Evolutionary conservation across 2,888 invertebrate genomes (phyloP), one percentile per base, ranked within the genome.

Genomic region (Chesias legatella): DNA sequence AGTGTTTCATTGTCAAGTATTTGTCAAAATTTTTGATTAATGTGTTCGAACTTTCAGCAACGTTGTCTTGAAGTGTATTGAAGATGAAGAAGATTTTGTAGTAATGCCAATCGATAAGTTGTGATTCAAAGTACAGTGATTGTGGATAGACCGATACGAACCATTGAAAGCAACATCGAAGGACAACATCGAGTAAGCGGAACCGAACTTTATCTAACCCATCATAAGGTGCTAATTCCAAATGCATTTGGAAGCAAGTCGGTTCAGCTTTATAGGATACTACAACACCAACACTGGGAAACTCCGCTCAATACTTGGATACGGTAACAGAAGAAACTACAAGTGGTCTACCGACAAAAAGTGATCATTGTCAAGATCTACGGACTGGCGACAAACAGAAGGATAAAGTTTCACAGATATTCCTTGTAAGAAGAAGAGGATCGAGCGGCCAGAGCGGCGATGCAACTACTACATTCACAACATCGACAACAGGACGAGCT

Each of bases 401-500:
- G 67, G 75, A 76, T 69, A 78, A 74, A 82, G 73, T 76, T 73
- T 73, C 69, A 78, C 62, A 78, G 76, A 77, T 73, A 72, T 79
- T 68, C 63, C 69, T 71, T 71, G 68, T 75, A 65, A 78, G 79
- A 82, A 83, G 78, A 79, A 76, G 80, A 82, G 77, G 71, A 65
- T 67, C 67, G 71, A 69, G 67, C 67, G 69, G 79, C 78, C 79
- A 73, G 67, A 76, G 75, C 69, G 81, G 81, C 83, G 77, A 85
- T 85, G 84, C 81, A 82, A 70, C 86, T 86, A 86, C 85, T 82
- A 86, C 86, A 79, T 72, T 73, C 79, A 88, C 88, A 88, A 88
- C 86, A 88, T 80, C 83, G 77, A 85, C 67, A 78, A 73, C 68
- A 76, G 70, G 73, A 75, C 73, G 80, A 81, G 80, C 84, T 79